Base-by-base conservation (phyloP, 64 coral and sea anemone genomes). In the Montipora capricornis region DNA sequence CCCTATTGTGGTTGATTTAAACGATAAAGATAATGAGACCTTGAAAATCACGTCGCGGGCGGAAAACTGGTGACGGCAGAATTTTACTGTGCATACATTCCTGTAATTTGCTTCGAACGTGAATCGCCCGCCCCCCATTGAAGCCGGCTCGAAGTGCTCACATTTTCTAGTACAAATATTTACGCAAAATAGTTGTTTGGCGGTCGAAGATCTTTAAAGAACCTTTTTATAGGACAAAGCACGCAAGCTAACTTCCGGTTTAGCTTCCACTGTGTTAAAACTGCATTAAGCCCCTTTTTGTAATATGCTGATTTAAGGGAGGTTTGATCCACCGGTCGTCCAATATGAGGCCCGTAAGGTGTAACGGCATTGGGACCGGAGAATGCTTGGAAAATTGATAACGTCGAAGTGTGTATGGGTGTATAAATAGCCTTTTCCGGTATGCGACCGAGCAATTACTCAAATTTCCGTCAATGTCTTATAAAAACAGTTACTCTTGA, bases 381-480 rank as follows among this genome's bases (percentile, higher is more conserved):
- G 82, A 86, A 86, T 86, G 20, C 80, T 8, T 64, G 55, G 53
- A 82, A 66, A 82, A 26, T 66, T 57, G 20, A 82, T 71, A 50
- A 86, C 70, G 46, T 5, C 66, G 47, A 86, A 86, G 82, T 73
- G 82, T 86, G 82, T 86, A 73, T 71, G n/a, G 66, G 61, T 60
- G 82, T 73, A 86, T 86, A 86, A 86, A 86, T 86, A 86, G 82
- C 46, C 10, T 47, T 37, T 86, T 86, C 82, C 82, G 82, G 82
- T 86, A 86, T 86, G 82, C 46, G 68, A 15, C 82, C 37, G 68
- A 71, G 64, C 46, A 86, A 86, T 86, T 86, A 86, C 82, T 86
- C 82, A 86, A 73, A 86, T 86, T 86, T 86, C 82, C 82, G 82
- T 86, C 82, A 86, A 5, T 86, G 82, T 71, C 44, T 86, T 86